Evolutionary conservation across 2,888 invertebrate genomes (phyloP).

Genomic region (Brachypalpus laphriformis): DNA sequence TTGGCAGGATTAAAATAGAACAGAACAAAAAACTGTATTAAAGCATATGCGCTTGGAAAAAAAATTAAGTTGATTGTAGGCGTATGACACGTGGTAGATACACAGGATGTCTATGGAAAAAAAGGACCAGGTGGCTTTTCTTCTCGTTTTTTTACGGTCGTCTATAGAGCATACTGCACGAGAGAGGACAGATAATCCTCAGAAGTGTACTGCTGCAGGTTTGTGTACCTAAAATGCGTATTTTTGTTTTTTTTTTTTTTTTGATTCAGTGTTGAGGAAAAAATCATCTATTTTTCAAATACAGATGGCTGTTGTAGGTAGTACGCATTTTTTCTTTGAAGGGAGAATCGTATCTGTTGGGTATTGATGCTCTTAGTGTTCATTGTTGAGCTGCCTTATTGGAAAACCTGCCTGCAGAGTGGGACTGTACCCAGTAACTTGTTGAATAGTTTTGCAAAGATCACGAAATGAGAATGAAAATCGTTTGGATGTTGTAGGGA

Average conservation of each 20-base stretch:
- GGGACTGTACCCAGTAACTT: constrained; percentile 64
- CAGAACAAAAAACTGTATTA: not conserved
- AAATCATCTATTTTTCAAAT: constrained; percentile 12
- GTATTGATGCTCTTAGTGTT: constrained; percentile 31
- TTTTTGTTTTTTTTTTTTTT: too few species aligned
- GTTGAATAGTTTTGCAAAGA: constrained; percentile 53
- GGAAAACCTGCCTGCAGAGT: constrained; percentile 35
- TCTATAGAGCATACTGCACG: constrained; percentile 63
- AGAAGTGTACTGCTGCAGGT: constrained; percentile 38
- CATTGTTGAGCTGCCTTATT: constrained; percentile 39
- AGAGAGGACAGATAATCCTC: constrained; percentile 58
- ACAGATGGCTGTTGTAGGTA: constrained; percentile 53
- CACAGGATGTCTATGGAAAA: constrained; percentile 71
- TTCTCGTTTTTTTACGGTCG: constrained; percentile 38
- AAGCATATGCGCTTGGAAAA: constrained; percentile 54
- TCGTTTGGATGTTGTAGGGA: too few species aligned
- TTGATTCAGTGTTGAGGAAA: not conserved
- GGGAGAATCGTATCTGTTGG: constrained; percentile 22
- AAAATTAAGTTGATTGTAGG: constrained; percentile 48
- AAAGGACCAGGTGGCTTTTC: constrained; percentile 64
- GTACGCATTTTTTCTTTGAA: constrained; percentile 39
- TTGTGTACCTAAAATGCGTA: constrained; percentile 25
- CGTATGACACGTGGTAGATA: constrained; percentile 66
- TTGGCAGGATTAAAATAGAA: constrained; percentile 42
- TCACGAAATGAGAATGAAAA: not conserved